Base-by-base conservation (phyloP, 2,113 vertebrate genomes). In the Trematocara unimaculatum region DNA sequence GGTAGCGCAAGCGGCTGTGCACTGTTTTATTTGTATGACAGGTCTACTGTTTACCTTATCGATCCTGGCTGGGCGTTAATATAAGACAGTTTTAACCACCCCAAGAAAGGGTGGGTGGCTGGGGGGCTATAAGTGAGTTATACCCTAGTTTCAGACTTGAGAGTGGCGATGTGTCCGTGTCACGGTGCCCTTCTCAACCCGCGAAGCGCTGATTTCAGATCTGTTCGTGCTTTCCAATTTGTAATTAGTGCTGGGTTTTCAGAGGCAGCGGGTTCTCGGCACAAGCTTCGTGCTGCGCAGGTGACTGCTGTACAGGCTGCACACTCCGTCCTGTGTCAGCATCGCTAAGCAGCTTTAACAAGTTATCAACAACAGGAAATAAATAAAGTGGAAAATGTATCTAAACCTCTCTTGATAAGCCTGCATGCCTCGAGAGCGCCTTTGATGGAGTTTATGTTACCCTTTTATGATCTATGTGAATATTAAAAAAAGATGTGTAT, bases 181-280 rank as follows among this genome's bases (percentile, higher is more conserved):
- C 56, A 81, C 42, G 26, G 17, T 81, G 31, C 58, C 40, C 83
- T 67, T 53, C 15, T 64, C 45, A 79, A 8, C 56, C 72, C 56
- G 11, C 51, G 40, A 64, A 70, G 85, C 58, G 79, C 82, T 80
- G 85, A 79, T 86, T 89, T 83, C 58, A 79, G 86, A 80, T 89
- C 23, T 83, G 86, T 78, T 72, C 83, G 82, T 84, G 74, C 42
- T 70, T 78, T 58, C 35, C 62, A 72, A 51, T 83, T 82, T 84
- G 79, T 82, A 84, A 90, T 89, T 87, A 92, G 85, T 51, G 72
- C 81, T 58, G 58, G 12, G 54, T 70, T 62, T 86, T 79, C 60
- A 20, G 89, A 74, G 74, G 35, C 54, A 38, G 84, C 20, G 55
- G 15, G 40, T 84, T 74, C 82, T 83, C 56, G n/a, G 35, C 80